Base-by-base conservation (phyloP, 2,113 vertebrate genomes). In the Antennarius striatus region DNA sequence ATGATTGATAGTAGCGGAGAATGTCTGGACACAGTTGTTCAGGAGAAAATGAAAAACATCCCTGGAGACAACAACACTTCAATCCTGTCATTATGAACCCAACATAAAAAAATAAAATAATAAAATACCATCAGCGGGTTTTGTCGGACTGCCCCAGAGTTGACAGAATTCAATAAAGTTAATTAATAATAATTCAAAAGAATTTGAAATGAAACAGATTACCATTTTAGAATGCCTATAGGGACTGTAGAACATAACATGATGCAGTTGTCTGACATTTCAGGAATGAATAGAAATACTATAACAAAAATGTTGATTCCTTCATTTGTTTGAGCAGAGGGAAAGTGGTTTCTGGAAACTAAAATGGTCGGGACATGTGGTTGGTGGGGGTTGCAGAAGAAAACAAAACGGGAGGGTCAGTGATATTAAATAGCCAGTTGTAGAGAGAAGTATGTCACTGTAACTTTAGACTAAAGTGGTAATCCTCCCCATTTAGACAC, bases 401-500 rank as follows among this genome's bases (percentile, higher is more conserved):
- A n/a, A 3, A 28, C 28, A 13, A 47, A 3, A 15, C 42, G 32
- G 60, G 47, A 56, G 0, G 50, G 54, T 12, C 22, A 2, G 3
- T 40, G 48, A 79, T 75, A 54, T 75, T 73, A 8, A 15, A 61
- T 36, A 48, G 57, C 61, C 45, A 57, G 61, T 60, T 11, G 14
- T 5, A 16, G 32, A 30, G 75, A 73, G 51, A 63, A 75, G 67
- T 58, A 70, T 74, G 73, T 69, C 70, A 70, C 40, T 68, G 86
- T 82, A 90, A 88, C 77, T 15, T 77, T 73, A 86, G 36, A 85
- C 69, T 58, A 70, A 56, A 68, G 77, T 70, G 77, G 68, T 90
- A 85, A 87, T 87, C 79, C 82, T 52, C 63, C 39, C 74, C 68
- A 71, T 85, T 88, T 86, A 78, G 75, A 76, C 65, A 60, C 61